Evolutionary conservation across 2,113 vertebrate species (phyloP).

Genomic region (Rana temporaria): DNA sequence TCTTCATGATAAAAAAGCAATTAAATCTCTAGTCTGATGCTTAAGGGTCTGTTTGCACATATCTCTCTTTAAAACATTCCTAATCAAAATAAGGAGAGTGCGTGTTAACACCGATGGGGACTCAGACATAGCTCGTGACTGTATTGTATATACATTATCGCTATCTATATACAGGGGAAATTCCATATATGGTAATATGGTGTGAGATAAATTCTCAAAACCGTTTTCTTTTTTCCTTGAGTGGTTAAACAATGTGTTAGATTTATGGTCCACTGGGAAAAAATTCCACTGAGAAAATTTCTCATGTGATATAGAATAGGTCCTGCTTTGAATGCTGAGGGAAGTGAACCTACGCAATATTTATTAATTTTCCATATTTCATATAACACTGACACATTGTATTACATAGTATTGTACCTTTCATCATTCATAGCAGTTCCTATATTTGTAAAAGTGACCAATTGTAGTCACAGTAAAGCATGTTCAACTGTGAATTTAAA

Average conservation of each 20-base stretch:
- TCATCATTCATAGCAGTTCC: too few species aligned
- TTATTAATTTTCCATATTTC: too few species aligned
- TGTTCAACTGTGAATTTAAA: too few species aligned
- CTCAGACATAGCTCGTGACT: conserved; percentile 37
- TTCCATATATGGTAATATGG: conserved; percentile 36
- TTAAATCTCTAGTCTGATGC: background rate
- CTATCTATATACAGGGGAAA: conserved; percentile 62
- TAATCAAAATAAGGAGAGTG: conserved; percentile 20
- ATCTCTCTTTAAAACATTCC: background rate
- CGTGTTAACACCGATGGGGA: conserved; percentile 19
- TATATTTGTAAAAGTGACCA: too few species aligned
- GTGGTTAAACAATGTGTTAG: conserved; percentile 16
- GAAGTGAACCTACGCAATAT: too few species aligned
- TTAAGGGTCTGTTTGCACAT: background rate
- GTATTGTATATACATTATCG: conserved; percentile 75
- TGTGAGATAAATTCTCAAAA: conserved; percentile 24
- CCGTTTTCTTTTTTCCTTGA: conserved; percentile 11
- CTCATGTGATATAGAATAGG: background rate
- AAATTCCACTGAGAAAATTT: conserved; percentile 18
- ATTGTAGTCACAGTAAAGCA: too few species aligned
- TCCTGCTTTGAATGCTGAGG: background rate
- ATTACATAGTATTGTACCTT: too few species aligned
- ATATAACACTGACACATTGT: too few species aligned
- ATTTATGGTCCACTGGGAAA: conserved; percentile 6
- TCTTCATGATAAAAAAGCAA: background rate